These are phyloP conservation scores for Rhopalosiphum maidis DNA, from an alignment of 1,140 invertebrate species.

Conservation along the genomic window DNA sequence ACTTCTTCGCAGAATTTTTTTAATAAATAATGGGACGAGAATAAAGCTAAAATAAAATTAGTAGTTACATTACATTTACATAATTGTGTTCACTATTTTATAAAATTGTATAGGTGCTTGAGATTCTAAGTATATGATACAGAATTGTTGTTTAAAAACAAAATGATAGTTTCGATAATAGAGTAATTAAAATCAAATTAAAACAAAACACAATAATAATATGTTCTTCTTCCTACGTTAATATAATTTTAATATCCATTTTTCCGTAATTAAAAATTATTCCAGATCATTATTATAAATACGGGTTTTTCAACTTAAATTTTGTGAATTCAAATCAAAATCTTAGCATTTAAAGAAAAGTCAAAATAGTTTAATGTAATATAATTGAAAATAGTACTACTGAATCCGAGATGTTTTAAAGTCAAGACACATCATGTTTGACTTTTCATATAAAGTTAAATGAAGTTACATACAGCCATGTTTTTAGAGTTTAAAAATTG, in stretches of 20 bases:
- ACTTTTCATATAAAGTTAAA: neutral
- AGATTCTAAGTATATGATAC: neutral
- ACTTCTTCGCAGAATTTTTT: neutral
- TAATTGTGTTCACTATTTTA: neutral
- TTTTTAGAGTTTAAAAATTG: constrained; percentile 22
- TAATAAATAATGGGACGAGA: neutral
- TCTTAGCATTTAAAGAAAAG: neutral
- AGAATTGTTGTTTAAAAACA: neutral
- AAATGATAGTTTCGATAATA: neutral
- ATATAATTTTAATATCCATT: neutral
- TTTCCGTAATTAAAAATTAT: neutral
- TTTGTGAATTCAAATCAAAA: neutral
- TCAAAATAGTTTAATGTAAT: neutral
- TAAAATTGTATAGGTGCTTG: neutral
- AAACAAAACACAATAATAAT: neutral
- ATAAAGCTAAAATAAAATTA: neutral
- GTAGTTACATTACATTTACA: neutral
- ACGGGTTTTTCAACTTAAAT: neutral
- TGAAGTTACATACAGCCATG: neutral
- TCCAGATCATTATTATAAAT: neutral
- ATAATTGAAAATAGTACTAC: neutral
- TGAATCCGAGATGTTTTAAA: neutral
- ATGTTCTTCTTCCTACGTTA: neutral
- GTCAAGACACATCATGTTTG: constrained; percentile 17
- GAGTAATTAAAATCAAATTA: neutral